phyloP scores from a whole-genome alignment of 2,888 invertebrate genomes.

The Cecidostiba fungosa region DNA sequence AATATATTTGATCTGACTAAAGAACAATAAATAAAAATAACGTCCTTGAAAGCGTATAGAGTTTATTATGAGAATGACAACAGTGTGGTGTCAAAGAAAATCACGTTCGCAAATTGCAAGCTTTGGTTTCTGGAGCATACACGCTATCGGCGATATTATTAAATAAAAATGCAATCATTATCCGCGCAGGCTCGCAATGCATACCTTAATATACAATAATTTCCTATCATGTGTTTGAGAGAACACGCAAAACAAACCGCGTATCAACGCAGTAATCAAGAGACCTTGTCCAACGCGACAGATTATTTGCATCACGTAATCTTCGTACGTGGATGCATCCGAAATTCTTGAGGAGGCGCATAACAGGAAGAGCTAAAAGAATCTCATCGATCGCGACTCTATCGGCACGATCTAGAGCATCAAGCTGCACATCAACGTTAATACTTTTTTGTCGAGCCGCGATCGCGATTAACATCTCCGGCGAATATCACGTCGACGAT shows the following conservation, averaged over 20 bases:
- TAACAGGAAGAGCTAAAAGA: constrained; percentile 17
- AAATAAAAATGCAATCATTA: background rate
- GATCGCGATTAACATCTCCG: constrained; percentile 21
- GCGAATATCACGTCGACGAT: constrained; percentile 19
- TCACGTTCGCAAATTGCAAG: no score
- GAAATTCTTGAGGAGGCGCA: background rate
- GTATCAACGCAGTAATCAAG: background rate
- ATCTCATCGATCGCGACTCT: constrained; percentile 15
- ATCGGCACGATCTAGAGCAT: constrained; percentile 35
- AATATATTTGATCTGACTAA: no score
- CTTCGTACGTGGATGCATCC: constrained; percentile 30
- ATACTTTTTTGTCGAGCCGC: constrained; percentile 25
- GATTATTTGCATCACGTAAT: constrained; percentile 34
- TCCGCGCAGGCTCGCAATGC: no score
- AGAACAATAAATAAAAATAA: no score
- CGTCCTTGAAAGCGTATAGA: no score
- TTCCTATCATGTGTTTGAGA: background rate
- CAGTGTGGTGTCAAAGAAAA: no score
- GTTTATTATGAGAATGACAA: no score
- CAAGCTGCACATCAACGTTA: background rate
- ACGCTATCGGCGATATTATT: background rate
- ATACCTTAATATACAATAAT: background rate
- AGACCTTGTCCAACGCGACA: background rate
- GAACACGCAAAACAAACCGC: background rate
- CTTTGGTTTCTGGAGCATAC: no score